Evolutionary conservation across 2,888 invertebrate genomes (phyloP).

Genomic region (Orchesellides sinensis): DNA sequence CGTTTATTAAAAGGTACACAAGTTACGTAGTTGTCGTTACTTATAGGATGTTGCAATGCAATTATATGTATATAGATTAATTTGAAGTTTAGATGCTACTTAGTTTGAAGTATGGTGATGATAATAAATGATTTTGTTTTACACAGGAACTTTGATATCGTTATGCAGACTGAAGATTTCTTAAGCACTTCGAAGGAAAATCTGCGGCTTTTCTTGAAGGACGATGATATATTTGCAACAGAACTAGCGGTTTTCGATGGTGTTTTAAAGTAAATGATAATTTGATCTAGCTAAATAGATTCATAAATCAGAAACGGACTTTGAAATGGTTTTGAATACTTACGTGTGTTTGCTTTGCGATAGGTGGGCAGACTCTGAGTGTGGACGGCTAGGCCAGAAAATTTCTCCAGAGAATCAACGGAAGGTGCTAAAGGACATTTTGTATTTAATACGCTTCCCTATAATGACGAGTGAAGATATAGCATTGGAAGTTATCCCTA

Average conservation of each 20-base stretch:
- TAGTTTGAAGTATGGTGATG: too few species aligned
- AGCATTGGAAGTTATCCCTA: slow-evolving; percentile 86
- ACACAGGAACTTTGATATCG: slow-evolving; percentile 64
- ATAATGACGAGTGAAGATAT: slow-evolving; percentile 92
- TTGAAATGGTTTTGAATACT: too few species aligned
- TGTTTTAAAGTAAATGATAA: slow-evolving; percentile 43
- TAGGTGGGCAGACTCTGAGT: slow-evolving; percentile 87
- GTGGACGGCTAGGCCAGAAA: slow-evolving; percentile 82
- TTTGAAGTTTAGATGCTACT: too few species aligned
- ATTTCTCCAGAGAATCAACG: slow-evolving; percentile 84
- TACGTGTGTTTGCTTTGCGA: too few species aligned
- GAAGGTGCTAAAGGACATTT: slow-evolving; percentile 82
- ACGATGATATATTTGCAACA: slow-evolving; percentile 59
- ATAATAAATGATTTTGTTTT: background rate
- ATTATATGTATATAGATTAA: background rate
- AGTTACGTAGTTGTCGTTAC: background rate
- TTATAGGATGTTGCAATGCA: background rate
- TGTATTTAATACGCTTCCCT: slow-evolving; percentile 87
- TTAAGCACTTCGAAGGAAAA: slow-evolving; percentile 59
- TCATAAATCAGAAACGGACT: background rate
- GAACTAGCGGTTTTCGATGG: slow-evolving; percentile 63
- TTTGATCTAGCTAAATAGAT: background rate
- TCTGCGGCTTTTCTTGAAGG: slow-evolving; percentile 55
- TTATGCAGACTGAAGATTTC: slow-evolving; percentile 67
- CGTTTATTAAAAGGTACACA: slow-evolving; percentile 58